These are phyloP conservation scores for Perca schrenkii DNA, from an alignment of 2,113 vertebrate species.

Conservation along the genomic window DNA sequence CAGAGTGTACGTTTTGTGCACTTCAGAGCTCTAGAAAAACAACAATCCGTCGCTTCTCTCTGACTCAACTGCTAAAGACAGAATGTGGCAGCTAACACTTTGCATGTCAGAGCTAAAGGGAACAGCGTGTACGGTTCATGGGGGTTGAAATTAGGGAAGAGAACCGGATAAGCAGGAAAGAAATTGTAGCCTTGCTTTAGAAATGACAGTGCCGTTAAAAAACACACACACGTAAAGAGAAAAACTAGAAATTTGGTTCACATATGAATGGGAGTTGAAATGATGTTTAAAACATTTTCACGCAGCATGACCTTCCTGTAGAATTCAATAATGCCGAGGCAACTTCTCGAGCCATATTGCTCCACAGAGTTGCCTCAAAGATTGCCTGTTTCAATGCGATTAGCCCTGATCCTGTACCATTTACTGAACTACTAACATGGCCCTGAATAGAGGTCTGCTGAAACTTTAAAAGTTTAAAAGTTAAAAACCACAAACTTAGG, in stretches of 20 bases:
- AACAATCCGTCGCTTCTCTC: constrained; percentile 15
- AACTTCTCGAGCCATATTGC: not conserved
- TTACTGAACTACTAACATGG: not conserved
- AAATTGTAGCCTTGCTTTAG: not conserved
- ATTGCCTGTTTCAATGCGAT: not conserved
- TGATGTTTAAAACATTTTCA: not conserved
- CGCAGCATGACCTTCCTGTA: not conserved
- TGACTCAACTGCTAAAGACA: constrained; percentile 55
- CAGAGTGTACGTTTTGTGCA: not conserved
- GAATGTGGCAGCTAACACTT: constrained; percentile 22
- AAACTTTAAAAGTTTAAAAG: not conserved
- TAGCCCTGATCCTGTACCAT: not conserved
- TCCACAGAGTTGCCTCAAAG: not conserved
- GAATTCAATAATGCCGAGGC: not conserved
- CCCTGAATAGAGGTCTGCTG: not conserved
- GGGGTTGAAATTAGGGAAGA: not conserved
- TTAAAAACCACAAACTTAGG: too few species aligned
- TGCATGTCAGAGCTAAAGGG: not conserved
- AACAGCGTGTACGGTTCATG: not conserved
- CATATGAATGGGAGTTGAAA: not conserved
- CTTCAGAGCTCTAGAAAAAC: constrained; percentile 34
- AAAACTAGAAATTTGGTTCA: not conserved
- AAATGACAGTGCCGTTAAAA: not conserved
- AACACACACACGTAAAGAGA: not conserved
- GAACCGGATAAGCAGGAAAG: not conserved